Conservation (phyloP, 2,797 vertebrate species). For the Falco cherrug region DNA sequence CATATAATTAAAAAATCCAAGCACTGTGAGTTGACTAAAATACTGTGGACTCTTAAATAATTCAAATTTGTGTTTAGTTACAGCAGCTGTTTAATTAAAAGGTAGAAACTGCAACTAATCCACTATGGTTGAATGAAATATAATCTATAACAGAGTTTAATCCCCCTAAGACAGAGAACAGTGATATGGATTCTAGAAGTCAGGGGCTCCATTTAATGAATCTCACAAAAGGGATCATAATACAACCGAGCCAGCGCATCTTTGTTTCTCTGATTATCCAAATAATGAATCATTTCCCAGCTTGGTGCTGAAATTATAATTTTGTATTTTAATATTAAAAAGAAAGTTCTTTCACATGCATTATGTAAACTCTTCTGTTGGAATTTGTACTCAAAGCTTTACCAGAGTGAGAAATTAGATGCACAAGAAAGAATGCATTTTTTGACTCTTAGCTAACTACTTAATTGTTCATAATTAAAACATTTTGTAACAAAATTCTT, state of each 20-base stretch:
- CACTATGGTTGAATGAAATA: constrained; percentile 78
- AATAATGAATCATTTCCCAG: constrained; percentile 65
- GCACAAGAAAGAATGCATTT: constrained; percentile 8
- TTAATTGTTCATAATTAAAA: constrained; percentile 69
- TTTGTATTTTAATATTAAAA: constrained; percentile 61
- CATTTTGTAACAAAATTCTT: constrained; percentile 47
- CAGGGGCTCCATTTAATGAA: constrained; percentile 71
- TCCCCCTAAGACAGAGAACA: constrained; percentile 72
- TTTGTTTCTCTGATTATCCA: constrained; percentile 65
- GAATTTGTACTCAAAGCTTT: background rate
- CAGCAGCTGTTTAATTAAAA: constrained; percentile 84
- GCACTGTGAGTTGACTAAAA: constrained; percentile 68
- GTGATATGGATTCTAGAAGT: constrained; percentile 70
- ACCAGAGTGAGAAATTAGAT: constrained; percentile 1
- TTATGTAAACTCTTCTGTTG: constrained; percentile 33
- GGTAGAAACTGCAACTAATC: constrained; percentile 83
- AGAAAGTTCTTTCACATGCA: constrained; percentile 30
- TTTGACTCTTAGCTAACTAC: constrained; percentile 42
- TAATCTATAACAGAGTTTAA: constrained; percentile 72
- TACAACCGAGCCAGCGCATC: constrained; percentile 47
- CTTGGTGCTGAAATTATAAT: constrained; percentile 50
- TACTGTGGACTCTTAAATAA: constrained; percentile 80
- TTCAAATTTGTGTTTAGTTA: constrained; percentile 79
- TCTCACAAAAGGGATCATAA: constrained; percentile 70
- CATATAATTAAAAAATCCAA: constrained; percentile 78